Evolutionary conservation across 1,140 invertebrate genomes (phyloP), one percentile per base, ranked within the genome.

Genomic region (Campoletis sonorensis): DNA sequence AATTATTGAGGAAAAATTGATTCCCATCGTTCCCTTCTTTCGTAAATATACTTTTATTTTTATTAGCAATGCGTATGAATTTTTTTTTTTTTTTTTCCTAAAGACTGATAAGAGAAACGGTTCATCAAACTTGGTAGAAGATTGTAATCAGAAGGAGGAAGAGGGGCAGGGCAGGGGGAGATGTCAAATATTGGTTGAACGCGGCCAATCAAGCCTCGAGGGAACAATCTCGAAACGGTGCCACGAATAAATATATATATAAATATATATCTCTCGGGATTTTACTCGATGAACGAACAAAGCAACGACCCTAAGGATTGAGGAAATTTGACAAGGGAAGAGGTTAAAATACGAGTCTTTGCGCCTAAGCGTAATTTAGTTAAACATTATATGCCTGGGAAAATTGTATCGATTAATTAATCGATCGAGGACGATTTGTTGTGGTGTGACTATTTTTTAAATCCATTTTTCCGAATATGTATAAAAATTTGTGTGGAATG

Each of bases 301-400:
- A 83, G 75, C 23, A 81, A 83, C 78, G 18, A 79, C 72, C 21
- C 73, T 73, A 51, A 81, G 78, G 78, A 75, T 21, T 58, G 21
- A 58, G 54, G 54, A 58, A 45, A 45, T 45, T 45, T 45, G 40
- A 45, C 40, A 45, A 13, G 40, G 30, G 30, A n/a, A 10, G 40
- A 45, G 40, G 40, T 45, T 45, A 45, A 45, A 45, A 45, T 45
- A 4, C 40, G 40, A n/a, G 54, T 58, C 18, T 23, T 58, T 7
- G 15, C 51, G 21, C 18, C 54, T 4, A 21, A n/a, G 5, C 21
- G 21, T n/a, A 10, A 58, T n/a, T 58, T n/a, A 10, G 54, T 58
- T 58, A 58, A 18, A 23, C 54, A 58, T 58, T 58, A 58, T 58
- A 58, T 13, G 40, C 8, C 8, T 11, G 8, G 40, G 40, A 10